Evolutionary conservation across 2,113 vertebrate species (phyloP), one percentile per base, ranked within the genome.

Genomic region (Pionites leucogaster): DNA sequence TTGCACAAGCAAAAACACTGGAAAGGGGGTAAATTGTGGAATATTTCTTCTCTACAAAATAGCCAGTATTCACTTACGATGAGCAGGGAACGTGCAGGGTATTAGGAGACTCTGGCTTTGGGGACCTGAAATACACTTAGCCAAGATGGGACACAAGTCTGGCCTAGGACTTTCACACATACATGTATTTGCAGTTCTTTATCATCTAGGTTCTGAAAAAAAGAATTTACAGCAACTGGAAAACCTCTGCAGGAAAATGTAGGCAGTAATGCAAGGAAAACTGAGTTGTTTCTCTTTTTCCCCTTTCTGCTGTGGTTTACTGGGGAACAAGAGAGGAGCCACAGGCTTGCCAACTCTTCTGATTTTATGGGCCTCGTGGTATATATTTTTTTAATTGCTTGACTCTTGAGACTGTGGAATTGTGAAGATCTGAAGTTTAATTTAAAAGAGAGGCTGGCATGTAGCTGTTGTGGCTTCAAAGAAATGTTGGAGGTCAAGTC

Each of bases 391-490:
- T 72, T 62, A 92, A 95, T 74, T 92, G 70, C 19, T 19, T 9
- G 23, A 69, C 93, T 80, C 93, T 94, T 85, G 91, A 85, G 87
- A 88, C 87, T 79, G 87, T 35, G 85, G 82, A 71, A 90, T 80
- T 91, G 31, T 59, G 59, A 88, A 22, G 41, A 88, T 67, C 93
- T 95, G 44, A 49, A 90, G 28, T 87, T 70, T 59, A 62, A 94
- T 94, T 91, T 82, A 72, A 86, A 89, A 88, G 87, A 60, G 15
- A 85, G 28, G 78, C 59, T 90, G 67, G 80, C 82, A 91, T 35
- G 57, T 69, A 80, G 75, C 82, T 80, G 74, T 67, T 86, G 90
- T 49, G 91, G 95, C 94, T 94, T 92, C 67, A 44, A 62, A 85
- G 67, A 95, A 87, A 91, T 82, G 49, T 0, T 62, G 70, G 69